Evolutionary conservation across 2,888 invertebrate genomes (phyloP).

Genomic region (Agapostemon virescens): DNA sequence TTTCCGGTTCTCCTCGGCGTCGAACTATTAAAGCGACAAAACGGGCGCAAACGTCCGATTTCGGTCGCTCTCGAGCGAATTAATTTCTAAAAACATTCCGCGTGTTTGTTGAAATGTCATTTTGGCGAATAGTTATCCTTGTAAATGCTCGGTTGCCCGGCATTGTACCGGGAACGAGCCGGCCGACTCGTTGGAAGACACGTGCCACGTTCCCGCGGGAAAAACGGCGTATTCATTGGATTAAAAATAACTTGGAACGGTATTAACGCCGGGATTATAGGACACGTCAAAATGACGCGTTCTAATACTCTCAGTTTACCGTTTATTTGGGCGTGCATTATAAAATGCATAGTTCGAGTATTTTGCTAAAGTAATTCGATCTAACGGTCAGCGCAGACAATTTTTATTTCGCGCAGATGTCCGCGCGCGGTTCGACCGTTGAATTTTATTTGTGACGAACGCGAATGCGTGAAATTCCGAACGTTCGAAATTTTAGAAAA

Average conservation of each 20-base stretch:
- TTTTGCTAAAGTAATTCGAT: too few species aligned
- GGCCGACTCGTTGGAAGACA: neutral
- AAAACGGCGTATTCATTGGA: neutral
- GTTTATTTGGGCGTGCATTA: too few species aligned
- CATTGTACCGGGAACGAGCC: neutral
- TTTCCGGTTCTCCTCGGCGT: neutral
- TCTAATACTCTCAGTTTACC: too few species aligned
- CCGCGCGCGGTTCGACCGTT: too few species aligned
- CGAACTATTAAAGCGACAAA: neutral
- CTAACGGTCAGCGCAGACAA: too few species aligned
- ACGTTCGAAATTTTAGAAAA: too few species aligned
- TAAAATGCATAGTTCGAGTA: too few species aligned
- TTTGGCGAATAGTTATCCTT: neutral
- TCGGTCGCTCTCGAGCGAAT: neutral
- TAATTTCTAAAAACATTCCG: constrained; percentile 6
- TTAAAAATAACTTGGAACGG: neutral
- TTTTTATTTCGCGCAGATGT: too few species aligned
- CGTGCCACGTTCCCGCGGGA: neutral
- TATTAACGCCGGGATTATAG: too few species aligned
- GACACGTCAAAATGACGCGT: too few species aligned
- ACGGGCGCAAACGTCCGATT: neutral
- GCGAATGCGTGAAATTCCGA: too few species aligned
- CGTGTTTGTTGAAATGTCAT: constrained; percentile 3
- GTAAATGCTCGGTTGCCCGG: neutral
- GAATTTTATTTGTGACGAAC: too few species aligned